Evolutionary conservation across 2,113 vertebrate species (phyloP), one percentile per base, ranked within the genome.

Genomic region (Zosterops japonicus): DNA sequence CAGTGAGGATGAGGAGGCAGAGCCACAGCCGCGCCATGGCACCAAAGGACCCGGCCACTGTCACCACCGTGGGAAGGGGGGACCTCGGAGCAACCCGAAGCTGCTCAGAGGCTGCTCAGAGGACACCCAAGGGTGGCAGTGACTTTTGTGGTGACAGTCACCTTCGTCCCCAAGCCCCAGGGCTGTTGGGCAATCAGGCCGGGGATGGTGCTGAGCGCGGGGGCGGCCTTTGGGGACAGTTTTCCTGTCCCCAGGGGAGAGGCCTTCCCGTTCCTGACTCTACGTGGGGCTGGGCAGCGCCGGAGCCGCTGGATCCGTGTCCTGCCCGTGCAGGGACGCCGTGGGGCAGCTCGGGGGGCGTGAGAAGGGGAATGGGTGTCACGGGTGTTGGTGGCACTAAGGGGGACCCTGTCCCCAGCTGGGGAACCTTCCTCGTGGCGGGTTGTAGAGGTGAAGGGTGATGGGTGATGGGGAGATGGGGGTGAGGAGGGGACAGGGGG

Each of bases 1-100:
- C 28, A 0, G 11, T 0, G 23, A 92, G 55, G 46, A 42, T 1
- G 27, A 80, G 56, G 70, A 92, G n/a, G 42, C 61, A 27, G 28
- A 77, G 35, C n/a, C 35, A 1, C 7, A 5, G 29, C 5, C 2
- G 27, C 12, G 15, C 47, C 71, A 12, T 28, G 23, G 31, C 36
- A 4, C 29, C 2, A 6, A 5, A 0, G 1, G 14, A 14, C 70
- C 36, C 0, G 2, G 39, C 35, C 7, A 0, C 8, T 2, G 24
- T 19, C 83, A 50, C 63, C 57, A 3, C 35, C 1, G 4, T 4
- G 52, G 35, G 7, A 31, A n/a, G 4, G 5, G 6, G 17, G 4
- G 1, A 41, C 22, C 12, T 15, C 24, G 2, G 52, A 14, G 21
- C 27, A 44, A 28, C 55, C 1, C 20, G 9, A 46, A 14, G 55